phyloP scores from a whole-genome alignment of 2,888 invertebrate genomes.

The Metellina segmentata region DNA sequence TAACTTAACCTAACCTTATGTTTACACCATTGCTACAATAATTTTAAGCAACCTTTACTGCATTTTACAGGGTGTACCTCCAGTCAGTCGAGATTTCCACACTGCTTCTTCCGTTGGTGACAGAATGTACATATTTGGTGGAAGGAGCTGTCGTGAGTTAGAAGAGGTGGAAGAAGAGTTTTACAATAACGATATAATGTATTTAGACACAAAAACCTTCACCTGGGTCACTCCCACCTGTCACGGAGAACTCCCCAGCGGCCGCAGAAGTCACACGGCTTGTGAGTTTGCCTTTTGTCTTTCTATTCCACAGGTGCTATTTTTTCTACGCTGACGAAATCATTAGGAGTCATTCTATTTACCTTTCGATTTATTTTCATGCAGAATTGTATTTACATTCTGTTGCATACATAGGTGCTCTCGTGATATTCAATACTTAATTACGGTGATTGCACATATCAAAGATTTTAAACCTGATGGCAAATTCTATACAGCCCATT shows the following conservation, averaged over 20 bases:
- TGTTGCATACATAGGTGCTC: too few relatives aligned
- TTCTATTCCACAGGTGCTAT: too few relatives aligned
- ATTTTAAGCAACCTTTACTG: background rate
- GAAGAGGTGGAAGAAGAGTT: slow-evolving; percentile 85
- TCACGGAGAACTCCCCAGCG: slow-evolving; percentile 86
- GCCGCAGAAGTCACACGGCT: slow-evolving; percentile 94
- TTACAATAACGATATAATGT: slow-evolving; percentile 88
- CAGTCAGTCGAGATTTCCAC: slow-evolving; percentile 92
- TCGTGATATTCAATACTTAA: too few relatives aligned
- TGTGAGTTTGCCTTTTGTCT: slow-evolving; percentile 84
- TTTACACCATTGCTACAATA: background rate
- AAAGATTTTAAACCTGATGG: too few relatives aligned
- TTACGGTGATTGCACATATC: too few relatives aligned
- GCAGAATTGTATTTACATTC: background rate
- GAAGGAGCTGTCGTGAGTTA: slow-evolving; percentile 87
- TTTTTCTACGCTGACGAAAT: too few relatives aligned
- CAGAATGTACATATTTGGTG: slow-evolving; percentile 94
- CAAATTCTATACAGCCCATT: too few relatives aligned
- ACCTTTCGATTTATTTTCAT: background rate
- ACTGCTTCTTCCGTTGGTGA: slow-evolving; percentile 89
- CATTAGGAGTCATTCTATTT: too few relatives aligned
- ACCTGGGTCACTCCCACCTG: slow-evolving; percentile 86
- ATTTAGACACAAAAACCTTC: slow-evolving; percentile 86
- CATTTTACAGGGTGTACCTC: slow-evolving; percentile 84
- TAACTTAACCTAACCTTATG: background rate